Evolutionary conservation across 2,888 invertebrate species (phyloP), one percentile per base, ranked within the genome.

Genomic region (Ochlodes sylvanus): DNA sequence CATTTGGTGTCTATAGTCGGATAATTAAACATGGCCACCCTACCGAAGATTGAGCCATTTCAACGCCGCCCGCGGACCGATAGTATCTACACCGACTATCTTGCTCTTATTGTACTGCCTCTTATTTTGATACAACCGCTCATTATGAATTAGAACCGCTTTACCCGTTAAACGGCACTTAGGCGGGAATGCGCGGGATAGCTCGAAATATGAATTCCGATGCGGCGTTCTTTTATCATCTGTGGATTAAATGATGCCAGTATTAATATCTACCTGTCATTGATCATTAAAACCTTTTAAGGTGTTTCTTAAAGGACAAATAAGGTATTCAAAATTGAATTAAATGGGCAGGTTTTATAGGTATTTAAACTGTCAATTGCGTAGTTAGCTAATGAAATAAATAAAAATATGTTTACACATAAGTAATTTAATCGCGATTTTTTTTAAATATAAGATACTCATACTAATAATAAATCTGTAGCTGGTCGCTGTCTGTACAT

Each of bases 71-170:
- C 79, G 82, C 74, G 85, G 84, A 77, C 75, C 77, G 86, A 83
- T 84, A 75, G 73, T 89, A 89, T 89, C 90, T 83, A 75, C 72
- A 76, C 73, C 78, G 76, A 75, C 79, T 75, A 41, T 60, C 56
- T 74, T 76, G 75, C 75, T 81, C 79, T 80, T 85, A 79, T 85
- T 83, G 57, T 67, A 54, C 47, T 55, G 70, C 70, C 73, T 78
- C 81, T 82, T 84, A 82, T 85, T 87, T 84, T 80, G 79, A 79
- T 81, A 79, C 77, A 89, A 83, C 90, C 89, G 69, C 80, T 89
- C 80, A 90, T 90, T 90, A 90, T 78, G 83, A 83, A 90, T 90
- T 90, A 87, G 88, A 83, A 78, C 79, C 89, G 90, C 82, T 81
- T 79, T 80, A 78, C 75, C 66, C 70, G 70, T 69, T 77, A 77